Conservation (phyloP, 1,140 invertebrate species). For the Procambarus virginalis region DNA sequence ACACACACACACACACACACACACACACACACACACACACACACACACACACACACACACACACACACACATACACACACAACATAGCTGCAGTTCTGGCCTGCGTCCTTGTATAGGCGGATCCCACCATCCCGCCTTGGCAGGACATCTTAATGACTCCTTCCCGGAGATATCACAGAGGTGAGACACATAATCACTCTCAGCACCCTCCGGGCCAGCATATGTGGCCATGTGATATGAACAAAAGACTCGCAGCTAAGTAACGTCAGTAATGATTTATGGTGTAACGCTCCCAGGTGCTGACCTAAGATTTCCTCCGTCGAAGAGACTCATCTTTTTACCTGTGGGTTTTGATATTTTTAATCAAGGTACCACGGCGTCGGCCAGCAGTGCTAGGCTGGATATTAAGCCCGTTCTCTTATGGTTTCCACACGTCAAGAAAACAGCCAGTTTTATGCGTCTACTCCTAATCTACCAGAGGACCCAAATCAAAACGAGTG, state of each 20-base stretch:
- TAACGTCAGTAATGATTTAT: constrained; percentile 24
- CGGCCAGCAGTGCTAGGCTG: too few species aligned
- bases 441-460: too few species aligned
- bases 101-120: too few species aligned
- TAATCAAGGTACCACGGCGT: not conserved
- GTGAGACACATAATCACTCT: constrained; percentile 21
- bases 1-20: too few species aligned
- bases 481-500: too few species aligned
- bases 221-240: constrained; percentile 25
- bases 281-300: constrained; percentile 1
- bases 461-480: too few species aligned
- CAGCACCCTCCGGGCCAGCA: constrained; percentile 5
- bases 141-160: constrained; percentile 9
- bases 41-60: too few species aligned
- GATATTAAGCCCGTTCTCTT: too few species aligned
- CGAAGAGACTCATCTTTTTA: not conserved
- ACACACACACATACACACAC: constrained; percentile 3
- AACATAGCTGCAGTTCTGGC: not conserved
- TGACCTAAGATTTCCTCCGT: constrained; percentile 38
- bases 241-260: constrained; percentile 8
- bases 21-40: too few species aligned
- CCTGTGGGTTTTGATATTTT: constrained; percentile 23
- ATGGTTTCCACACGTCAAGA: too few species aligned
- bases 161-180: constrained; percentile 3
- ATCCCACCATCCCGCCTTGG: not conserved